A percentile compares a stretch with the other conserved stretches of the same genome.
Evolutionary conservation across 2,888 invertebrate species (phyloP).

Genomic region (Phaedon cochleariae): DNA sequence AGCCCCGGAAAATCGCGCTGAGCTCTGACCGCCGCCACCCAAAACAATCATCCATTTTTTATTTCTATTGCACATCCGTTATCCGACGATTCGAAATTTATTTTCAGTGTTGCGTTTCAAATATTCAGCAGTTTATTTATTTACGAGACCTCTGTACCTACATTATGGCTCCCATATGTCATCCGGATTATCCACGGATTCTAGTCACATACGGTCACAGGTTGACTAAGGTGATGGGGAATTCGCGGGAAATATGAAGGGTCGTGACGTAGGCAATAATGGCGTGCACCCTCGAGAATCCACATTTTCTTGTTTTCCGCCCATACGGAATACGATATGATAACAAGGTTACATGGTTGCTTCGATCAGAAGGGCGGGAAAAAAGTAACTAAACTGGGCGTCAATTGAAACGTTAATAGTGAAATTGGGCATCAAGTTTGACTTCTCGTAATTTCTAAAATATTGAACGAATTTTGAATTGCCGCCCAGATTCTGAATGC

Average conservation of each 20-base stretch:
- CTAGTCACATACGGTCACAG: background rate
- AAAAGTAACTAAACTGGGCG: too few species aligned
- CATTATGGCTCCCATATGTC: constrained; percentile 25
- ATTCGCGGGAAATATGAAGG: background rate
- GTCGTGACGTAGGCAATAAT: background rate
- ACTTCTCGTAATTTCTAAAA: too few species aligned
- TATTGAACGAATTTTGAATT: too few species aligned
- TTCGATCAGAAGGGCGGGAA: too few species aligned
- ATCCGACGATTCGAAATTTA: constrained; percentile 28
- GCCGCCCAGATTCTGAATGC: too few species aligned
- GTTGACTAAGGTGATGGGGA: background rate
- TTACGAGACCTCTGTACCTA: constrained; percentile 21
- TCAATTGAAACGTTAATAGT: too few species aligned
- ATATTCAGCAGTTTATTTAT: constrained; percentile 32
- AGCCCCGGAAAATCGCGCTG: constrained; percentile 7
- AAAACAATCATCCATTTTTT: constrained; percentile 28
- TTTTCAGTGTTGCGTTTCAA: constrained; percentile 26
- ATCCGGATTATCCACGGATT: constrained; percentile 18
- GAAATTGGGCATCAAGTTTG: too few species aligned
- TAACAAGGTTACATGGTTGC: too few species aligned
- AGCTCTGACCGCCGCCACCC: constrained; percentile 11
- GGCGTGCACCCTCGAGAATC: background rate
- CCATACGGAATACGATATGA: background rate
- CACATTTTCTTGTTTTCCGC: background rate
- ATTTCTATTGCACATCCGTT: constrained; percentile 31